Evolutionary conservation across 2,888 invertebrate species (phyloP).

Genomic region (Nycteola revayana): DNA sequence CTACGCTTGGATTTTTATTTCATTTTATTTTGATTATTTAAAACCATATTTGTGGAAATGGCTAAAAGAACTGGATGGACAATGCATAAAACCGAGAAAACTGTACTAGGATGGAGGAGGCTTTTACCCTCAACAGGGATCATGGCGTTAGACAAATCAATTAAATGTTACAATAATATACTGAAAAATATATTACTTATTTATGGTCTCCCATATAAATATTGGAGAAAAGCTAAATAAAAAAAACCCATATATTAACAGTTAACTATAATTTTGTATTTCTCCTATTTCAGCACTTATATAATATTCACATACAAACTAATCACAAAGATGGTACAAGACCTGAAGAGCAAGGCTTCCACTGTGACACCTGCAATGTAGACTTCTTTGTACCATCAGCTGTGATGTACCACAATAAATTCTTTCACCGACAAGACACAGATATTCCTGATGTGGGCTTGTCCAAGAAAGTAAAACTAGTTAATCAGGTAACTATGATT

Average conservation of each 20-base stretch:
- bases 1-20: no score
- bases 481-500: slow-evolving; percentile 60
- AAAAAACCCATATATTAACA: no score
- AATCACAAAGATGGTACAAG: slow-evolving; percentile 57
- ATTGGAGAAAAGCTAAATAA: no score
- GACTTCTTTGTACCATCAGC: slow-evolving; percentile 80
- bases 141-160: no score
- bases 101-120: no score
- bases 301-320: slow-evolving; percentile 80
- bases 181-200: no score
- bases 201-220: no score
- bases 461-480: slow-evolving; percentile 64
- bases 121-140: no score
- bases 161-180: no score
- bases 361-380: slow-evolving; percentile 81
- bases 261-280: background rate
- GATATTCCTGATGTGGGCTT: slow-evolving; percentile 63
- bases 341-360: slow-evolving; percentile 45
- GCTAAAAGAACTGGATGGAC: no score
- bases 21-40: no score
- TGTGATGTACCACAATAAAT: slow-evolving; percentile 81
- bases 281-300: slow-evolving; percentile 67
- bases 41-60: no score
- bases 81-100: background rate
- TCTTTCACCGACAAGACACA: slow-evolving; percentile 68